Percentiles rank a stretch among this genome's conserved stretches.
Conservation (phyloP, 2,797 vertebrate genomes). For the Staurois parvus region DNA sequence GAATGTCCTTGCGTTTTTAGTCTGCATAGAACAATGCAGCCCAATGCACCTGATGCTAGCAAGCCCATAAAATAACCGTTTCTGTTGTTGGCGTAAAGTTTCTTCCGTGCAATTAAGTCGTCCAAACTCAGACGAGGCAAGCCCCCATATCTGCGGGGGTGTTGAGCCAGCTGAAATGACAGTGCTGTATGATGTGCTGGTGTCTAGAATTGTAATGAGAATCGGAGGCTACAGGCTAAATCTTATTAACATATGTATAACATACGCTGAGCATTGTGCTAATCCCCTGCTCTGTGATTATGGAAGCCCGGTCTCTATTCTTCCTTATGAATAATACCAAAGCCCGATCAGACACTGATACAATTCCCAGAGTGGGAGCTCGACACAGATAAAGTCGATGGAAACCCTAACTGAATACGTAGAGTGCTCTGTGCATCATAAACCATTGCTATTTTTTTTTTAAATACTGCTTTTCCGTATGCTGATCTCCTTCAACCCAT, state of each 20-base stretch:
- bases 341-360: not conserved
- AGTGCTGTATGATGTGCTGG: not conserved
- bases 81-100: too few species aligned
- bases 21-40: too few species aligned
- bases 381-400: not conserved
- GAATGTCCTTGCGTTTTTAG: too few species aligned
- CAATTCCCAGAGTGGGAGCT: not conserved
- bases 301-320: conserved; percentile 12
- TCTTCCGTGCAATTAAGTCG: too few species aligned
- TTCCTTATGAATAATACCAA: not conserved
- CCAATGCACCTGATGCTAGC: too few species aligned
- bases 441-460: too few species aligned
- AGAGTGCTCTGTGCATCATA: too few species aligned
- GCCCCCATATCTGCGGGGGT: too few species aligned
- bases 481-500: too few species aligned
- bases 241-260: not conserved
- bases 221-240: not conserved
- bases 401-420: not conserved
- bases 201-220: not conserved
- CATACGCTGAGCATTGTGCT: not conserved
- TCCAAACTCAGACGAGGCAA: too few species aligned
- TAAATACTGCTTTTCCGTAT: too few species aligned
- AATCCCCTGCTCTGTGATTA: not conserved
- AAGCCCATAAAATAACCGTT: too few species aligned
- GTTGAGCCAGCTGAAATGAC: not conserved